Evolutionary conservation across 2,888 invertebrate species (phyloP).

Genomic region (Drepana falcataria): DNA sequence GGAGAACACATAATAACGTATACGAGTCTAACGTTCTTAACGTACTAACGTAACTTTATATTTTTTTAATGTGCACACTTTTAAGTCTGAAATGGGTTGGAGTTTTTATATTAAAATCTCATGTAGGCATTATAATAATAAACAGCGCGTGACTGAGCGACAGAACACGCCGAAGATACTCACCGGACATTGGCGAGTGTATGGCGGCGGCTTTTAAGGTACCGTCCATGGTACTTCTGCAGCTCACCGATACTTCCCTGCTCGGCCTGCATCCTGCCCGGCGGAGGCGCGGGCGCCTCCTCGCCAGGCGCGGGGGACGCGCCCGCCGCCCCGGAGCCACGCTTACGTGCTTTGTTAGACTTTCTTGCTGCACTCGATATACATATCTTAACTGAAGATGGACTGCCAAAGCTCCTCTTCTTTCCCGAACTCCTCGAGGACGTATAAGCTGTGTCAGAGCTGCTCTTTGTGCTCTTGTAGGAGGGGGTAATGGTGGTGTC

Average conservation of each 20-base stretch:
- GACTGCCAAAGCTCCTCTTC: slow-evolving; percentile 71
- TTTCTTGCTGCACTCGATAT: slow-evolving; percentile 76
- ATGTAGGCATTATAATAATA: no score
- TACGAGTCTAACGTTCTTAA: no score
- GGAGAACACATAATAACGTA: no score
- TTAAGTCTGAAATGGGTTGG: no score
- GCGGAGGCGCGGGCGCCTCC: slow-evolving; percentile 49
- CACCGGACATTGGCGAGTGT: slow-evolving; percentile 95
- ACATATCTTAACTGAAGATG: slow-evolving; percentile 80
- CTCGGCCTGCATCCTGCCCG: slow-evolving; percentile 92
- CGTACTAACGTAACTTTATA: no score
- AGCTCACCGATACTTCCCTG: slow-evolving; percentile 94
- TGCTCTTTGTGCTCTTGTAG: slow-evolving; percentile 73
- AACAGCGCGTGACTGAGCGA: no score
- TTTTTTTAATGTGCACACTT: no score
- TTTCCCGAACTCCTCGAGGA: slow-evolving; percentile 74
- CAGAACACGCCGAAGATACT: slow-evolving; percentile 58
- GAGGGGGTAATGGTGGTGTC: slow-evolving; percentile 72
- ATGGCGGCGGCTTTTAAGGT: slow-evolving; percentile 91
- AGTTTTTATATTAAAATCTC: no score
- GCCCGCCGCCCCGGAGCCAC: slow-evolving; percentile 60
- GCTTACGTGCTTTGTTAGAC: slow-evolving; percentile 72
- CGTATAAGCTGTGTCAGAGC: slow-evolving; percentile 71
- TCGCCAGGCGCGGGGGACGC: slow-evolving; percentile 49
- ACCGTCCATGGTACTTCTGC: slow-evolving; percentile 91